Percentiles rank a stretch among this genome's conserved stretches.
phyloP scores from a whole-genome alignment of 2,113 vertebrate genomes.

The Otus sunia region DNA sequence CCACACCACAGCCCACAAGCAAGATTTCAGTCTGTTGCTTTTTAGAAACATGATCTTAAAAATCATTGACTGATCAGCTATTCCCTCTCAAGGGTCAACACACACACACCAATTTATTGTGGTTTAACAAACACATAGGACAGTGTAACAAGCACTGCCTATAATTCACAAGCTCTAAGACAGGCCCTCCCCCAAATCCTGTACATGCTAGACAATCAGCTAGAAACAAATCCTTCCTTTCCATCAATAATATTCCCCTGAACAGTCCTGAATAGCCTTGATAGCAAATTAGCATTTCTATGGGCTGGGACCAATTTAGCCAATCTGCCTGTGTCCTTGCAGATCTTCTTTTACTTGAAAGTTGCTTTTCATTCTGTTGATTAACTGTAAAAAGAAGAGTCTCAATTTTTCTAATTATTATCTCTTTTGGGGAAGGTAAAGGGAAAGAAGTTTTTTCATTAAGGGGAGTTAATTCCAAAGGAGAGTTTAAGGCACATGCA shows the following conservation, averaged over 20 bases:
- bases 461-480: not conserved
- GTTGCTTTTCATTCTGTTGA: not conserved
- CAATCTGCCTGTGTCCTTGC: not conserved
- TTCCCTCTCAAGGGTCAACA: not conserved
- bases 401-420: not conserved
- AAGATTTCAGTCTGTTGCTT: not conserved
- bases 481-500: not conserved
- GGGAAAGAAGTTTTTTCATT: not conserved
- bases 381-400: not conserved
- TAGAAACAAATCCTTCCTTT: slow-evolving; percentile 52
- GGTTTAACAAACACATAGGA: not conserved
- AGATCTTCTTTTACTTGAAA: not conserved
- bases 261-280: slow-evolving; percentile 48
- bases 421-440: not conserved
- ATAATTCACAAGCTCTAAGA: not conserved
- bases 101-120: not conserved
- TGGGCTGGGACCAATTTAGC: not conserved
- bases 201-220: not conserved
- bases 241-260: slow-evolving; percentile 61
- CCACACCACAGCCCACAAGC: not conserved
- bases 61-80: not conserved
- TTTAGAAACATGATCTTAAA: not conserved
- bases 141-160: not conserved
- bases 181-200: slow-evolving; percentile 54
- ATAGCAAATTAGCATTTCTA: slow-evolving; percentile 52